A percentile compares a stretch with the other conserved stretches of the same genome.
Conservation (phyloP, 2,888 invertebrate species). For the Ecliptopera silaceata region DNA sequence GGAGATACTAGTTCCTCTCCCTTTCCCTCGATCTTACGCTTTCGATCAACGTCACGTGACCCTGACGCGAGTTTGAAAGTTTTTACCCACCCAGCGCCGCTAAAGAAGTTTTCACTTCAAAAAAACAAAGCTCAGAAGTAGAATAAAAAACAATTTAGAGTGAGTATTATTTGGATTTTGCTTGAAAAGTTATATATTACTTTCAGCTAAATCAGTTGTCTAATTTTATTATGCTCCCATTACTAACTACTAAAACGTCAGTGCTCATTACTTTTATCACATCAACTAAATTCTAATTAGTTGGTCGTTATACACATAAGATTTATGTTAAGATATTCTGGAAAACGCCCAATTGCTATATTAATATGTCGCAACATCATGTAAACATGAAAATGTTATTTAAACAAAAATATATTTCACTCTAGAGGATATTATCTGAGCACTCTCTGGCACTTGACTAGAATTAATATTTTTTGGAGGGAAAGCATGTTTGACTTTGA, state of each 20-base stretch:
- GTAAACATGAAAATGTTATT: constrained; percentile 8
- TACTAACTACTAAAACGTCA: not conserved
- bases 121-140: too few relatives aligned
- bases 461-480: not conserved
- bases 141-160: too few relatives aligned
- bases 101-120: too few relatives aligned
- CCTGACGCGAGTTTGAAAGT: too few relatives aligned
- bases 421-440: not conserved
- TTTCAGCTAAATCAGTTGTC: too few relatives aligned
- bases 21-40: too few relatives aligned
- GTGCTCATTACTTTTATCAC: not conserved
- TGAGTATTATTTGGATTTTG: too few relatives aligned
- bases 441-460: not conserved
- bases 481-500: too few relatives aligned
- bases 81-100: too few relatives aligned
- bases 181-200: too few relatives aligned
- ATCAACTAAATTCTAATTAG: not conserved
- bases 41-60: too few relatives aligned
- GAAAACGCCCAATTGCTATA: constrained; percentile 15
- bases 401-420: not conserved
- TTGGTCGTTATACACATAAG: not conserved
- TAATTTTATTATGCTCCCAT: not conserved
- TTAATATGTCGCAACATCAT: constrained; percentile 2
- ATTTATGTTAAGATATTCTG: constrained; percentile 11
- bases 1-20: too few relatives aligned